Evolutionary conservation across 2,113 vertebrate genomes (phyloP), one percentile per base, ranked within the genome.

Genomic region (Podarcis cretensis): DNA sequence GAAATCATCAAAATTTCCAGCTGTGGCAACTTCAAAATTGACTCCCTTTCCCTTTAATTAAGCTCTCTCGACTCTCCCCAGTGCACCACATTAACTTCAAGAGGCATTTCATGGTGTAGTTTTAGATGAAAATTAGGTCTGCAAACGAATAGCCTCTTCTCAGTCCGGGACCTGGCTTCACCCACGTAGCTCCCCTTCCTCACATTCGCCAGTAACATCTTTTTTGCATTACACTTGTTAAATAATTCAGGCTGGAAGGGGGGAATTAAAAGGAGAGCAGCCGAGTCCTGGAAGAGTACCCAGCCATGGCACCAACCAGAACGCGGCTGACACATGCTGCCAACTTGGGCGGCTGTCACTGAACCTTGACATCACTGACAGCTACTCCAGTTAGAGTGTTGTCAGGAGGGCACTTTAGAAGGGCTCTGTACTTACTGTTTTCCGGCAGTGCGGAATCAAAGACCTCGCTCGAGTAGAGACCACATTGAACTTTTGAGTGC

Each of bases 161-260:
- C 1, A 0, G 81, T 75, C 6, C 71, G 83, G 0, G 9, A 30
- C 88, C 89, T 74, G 1, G 0, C 40, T 84, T 88, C 92, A 95
- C 91, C 93, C 93, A 90, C 74, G 0, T 57, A 85, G 75, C 90
- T 86, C 40, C 78, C 74, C 43, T 54, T 68, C 54, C 37, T 88
- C 81, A 83, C 23, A 21, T 77, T 83, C 90, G 78, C 90, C 74
- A 68, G 83, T 71, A 95, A 95, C 92, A 95, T 82, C 91, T 92
- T 65, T 93, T 91, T 90, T 95, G 92, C 94, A 94, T 95, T 95
- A 95, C 73, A 81, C 86, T 63, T 77, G 75, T 91, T 95, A 73
- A 95, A 95, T 95, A 95, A 95, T 94, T 94, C 90, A 95, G 89
- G 71, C 85, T 86, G 91, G 75, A 91, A 92, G 57, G 71, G 88